Conservation (phyloP, 2,888 invertebrate species). For the Scaptomyza caliginosa region DNA sequence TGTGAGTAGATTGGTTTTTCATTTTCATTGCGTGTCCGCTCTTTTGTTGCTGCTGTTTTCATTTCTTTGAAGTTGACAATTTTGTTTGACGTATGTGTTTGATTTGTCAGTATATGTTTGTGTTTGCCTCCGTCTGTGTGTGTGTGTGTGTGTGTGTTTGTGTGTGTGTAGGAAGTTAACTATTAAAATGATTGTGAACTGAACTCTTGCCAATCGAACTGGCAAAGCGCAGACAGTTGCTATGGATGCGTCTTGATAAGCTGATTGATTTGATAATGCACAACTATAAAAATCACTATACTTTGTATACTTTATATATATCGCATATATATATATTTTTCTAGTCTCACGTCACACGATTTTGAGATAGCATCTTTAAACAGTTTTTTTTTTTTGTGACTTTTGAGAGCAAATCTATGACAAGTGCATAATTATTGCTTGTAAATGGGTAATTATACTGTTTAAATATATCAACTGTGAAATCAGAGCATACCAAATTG, state of each 20-base stretch:
- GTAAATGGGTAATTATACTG: too few relatives aligned
- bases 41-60: slow-evolving; percentile 10
- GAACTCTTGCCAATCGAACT: slow-evolving; percentile 23
- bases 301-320: not conserved
- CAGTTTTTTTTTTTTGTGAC: too few relatives aligned
- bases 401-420: too few relatives aligned
- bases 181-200: slow-evolving; percentile 37
- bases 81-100: slow-evolving; percentile 18
- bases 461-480: not conserved
- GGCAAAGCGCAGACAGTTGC: slow-evolving; percentile 24
- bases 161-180: slow-evolving; percentile 6
- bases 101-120: not conserved
- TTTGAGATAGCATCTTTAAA: not conserved
- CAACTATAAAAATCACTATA: not conserved
- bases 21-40: slow-evolving; percentile 28
- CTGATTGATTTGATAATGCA: slow-evolving; percentile 29
- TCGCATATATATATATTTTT: too few relatives aligned
- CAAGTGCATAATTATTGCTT: too few relatives aligned
- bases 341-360: too few relatives aligned
- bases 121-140: too few relatives aligned
- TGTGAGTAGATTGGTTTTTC: slow-evolving; percentile 44
- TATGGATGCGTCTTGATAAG: slow-evolving; percentile 43
- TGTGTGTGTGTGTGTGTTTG: not conserved
- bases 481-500: not conserved
- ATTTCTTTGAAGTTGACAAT: slow-evolving; percentile 33